Evolutionary conservation across 2,797 vertebrate genomes (phyloP).

Genomic region (Aldrovandia affinis): DNA sequence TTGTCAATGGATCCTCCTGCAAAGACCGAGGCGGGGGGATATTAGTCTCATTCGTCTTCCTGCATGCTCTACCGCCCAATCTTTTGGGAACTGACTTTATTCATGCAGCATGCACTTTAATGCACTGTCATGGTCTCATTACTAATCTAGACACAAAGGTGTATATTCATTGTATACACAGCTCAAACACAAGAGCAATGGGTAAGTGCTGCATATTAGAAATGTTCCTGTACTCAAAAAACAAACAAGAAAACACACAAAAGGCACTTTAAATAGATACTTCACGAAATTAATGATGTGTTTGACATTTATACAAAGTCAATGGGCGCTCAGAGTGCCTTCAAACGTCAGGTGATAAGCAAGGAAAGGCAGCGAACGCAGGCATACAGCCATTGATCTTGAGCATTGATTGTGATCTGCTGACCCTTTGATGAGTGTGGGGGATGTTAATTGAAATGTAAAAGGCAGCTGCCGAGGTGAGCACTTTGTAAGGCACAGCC

Average conservation of each 20-base stretch:
- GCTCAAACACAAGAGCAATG: neutral
- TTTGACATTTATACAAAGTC: constrained; percentile 25
- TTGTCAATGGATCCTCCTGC: neutral
- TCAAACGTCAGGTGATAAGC: constrained; percentile 10
- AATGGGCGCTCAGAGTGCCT: constrained; percentile 18
- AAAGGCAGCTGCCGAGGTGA: neutral
- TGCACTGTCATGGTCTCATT: neutral
- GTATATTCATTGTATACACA: constrained; percentile 9
- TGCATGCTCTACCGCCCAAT: neutral
- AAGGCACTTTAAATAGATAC: constrained; percentile 13
- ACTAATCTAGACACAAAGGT: neutral
- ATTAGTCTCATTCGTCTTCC: neutral
- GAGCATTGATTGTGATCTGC: constrained; percentile 11
- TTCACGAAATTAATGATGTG: constrained; percentile 10
- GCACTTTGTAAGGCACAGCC: neutral
- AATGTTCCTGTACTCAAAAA: neutral
- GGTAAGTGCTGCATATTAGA: neutral
- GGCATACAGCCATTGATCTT: neutral
- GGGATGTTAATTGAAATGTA: constrained; percentile 18
- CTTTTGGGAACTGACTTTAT: constrained; percentile 4
- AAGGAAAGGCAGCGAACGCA: neutral
- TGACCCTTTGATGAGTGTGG: neutral
- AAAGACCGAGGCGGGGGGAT: neutral
- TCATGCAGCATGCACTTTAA: neutral
- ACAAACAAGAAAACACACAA: neutral